Evolutionary conservation across 2,113 vertebrate genomes (phyloP).

Genomic region (Lanius collurio): DNA sequence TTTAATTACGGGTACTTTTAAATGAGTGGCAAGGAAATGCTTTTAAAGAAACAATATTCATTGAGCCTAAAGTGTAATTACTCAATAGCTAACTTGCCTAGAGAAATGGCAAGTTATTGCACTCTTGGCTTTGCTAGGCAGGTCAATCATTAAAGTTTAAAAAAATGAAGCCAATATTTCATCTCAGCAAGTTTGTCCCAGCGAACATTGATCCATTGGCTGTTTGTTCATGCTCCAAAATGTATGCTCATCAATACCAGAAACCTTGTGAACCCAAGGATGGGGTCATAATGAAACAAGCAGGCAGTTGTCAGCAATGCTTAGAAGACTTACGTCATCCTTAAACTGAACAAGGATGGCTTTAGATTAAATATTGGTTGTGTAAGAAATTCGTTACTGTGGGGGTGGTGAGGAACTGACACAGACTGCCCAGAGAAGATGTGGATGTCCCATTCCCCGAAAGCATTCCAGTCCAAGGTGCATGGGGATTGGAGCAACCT

Average conservation of each 20-base stretch:
- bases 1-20: not conserved
- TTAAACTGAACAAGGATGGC: not conserved
- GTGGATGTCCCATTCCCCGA: not conserved
- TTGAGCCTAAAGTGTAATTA: slow-evolving; percentile 10
- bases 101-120: not conserved
- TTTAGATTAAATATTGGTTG: not conserved
- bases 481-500: not conserved
- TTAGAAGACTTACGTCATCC: not conserved
- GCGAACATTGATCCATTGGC: not conserved
- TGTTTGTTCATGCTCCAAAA: slow-evolving; percentile 13
- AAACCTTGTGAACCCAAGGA: not conserved
- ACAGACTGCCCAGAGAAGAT: not conserved
- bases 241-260: not conserved
- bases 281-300: not conserved
- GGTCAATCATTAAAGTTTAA: slow-evolving; percentile 54
- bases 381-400: not conserved
- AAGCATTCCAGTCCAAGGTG: not conserved
- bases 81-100: not conserved
- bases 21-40: not conserved
- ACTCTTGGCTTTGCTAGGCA: not conserved
- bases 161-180: slow-evolving; percentile 38
- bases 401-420: not conserved
- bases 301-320: not conserved
- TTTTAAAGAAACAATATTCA: not conserved
- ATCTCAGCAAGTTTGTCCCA: slow-evolving; percentile 34